Evolutionary conservation across 2,113 vertebrate species (phyloP).

Genomic region (Lathamus discolor): DNA sequence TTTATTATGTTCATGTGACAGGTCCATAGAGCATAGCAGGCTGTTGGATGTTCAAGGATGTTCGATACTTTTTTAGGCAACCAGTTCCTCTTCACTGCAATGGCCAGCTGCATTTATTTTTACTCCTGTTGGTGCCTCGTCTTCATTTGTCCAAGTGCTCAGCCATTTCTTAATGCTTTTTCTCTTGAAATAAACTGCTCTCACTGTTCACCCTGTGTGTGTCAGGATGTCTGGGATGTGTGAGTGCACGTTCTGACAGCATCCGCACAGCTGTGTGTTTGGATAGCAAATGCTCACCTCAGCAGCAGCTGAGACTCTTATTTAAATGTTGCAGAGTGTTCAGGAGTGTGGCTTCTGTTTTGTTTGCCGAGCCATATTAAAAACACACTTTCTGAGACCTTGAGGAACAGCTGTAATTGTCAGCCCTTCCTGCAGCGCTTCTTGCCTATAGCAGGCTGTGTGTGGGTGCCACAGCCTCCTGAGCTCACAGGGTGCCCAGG

Average conservation of each 20-base stretch:
- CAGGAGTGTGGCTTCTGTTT: background rate
- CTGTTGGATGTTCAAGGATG: background rate
- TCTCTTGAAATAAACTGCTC: background rate
- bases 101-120: background rate
- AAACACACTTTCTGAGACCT: background rate
- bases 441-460: accelerated
- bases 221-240: background rate
- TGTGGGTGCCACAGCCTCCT: background rate
- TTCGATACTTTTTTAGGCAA: background rate
- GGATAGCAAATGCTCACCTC: background rate
- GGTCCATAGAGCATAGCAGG: background rate
- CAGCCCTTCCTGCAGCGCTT: background rate
- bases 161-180: background rate
- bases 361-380: background rate
- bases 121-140: background rate
- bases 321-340: background rate
- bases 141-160: background rate
- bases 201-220: background rate
- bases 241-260: background rate
- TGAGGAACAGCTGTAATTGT: background rate
- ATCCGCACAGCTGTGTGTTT: background rate
- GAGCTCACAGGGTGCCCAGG: background rate
- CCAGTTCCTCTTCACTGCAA: background rate
- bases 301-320: background rate
- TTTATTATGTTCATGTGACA: background rate